Conservation (phyloP, 1,140 invertebrate genomes). For the Nautilus pompilius region DNA sequence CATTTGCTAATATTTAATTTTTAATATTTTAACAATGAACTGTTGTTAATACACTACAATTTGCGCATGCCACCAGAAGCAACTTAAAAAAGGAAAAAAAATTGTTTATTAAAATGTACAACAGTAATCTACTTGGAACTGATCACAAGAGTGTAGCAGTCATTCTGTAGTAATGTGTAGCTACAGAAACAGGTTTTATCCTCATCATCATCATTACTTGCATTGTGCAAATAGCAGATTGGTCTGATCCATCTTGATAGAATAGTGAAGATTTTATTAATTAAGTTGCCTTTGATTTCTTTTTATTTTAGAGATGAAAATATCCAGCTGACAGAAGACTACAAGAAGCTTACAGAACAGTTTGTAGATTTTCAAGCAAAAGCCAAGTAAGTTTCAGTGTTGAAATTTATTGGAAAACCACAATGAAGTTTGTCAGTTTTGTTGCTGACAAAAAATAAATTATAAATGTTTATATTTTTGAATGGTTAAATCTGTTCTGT, state of each 20-base stretch:
- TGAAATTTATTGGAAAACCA: background rate
- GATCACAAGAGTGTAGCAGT: too few species aligned
- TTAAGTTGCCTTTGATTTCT: background rate
- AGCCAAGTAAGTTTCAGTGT: conserved; percentile 39
- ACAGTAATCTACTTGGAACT: too few species aligned
- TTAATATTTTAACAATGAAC: too few species aligned
- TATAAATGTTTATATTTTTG: too few species aligned
- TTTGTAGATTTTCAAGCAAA: conserved; percentile 54
- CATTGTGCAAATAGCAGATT: background rate
- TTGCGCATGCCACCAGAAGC: too few species aligned
- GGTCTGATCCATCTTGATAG: background rate
- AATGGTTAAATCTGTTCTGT: too few species aligned
- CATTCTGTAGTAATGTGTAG: background rate
- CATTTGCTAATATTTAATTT: too few species aligned
- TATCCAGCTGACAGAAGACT: conserved; percentile 50
- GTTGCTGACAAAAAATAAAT: too few species aligned
- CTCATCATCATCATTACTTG: background rate
- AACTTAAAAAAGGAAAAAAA: too few species aligned
- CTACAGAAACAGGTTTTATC: background rate
- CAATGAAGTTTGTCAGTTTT: background rate
- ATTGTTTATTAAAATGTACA: too few species aligned
- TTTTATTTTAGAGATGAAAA: conserved; percentile 44
- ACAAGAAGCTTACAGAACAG: conserved; percentile 53
- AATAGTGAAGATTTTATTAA: background rate
- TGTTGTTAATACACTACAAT: too few species aligned